phyloP scores from a whole-genome alignment of 2,797 vertebrate species.

The Chiroxiphia lanceolata region DNA sequence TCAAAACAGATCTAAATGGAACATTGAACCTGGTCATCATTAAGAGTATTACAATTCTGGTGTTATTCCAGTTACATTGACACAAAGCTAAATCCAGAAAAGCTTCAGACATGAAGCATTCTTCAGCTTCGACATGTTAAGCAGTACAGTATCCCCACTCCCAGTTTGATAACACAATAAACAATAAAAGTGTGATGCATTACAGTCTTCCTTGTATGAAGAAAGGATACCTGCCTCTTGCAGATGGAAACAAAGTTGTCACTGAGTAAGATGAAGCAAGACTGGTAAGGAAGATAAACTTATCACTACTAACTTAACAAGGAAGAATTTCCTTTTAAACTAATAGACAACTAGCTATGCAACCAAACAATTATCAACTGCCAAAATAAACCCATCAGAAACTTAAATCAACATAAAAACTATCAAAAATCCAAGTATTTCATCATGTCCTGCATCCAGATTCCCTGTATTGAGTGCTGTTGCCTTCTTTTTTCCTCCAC shows the following conservation, averaged over 20 bases:
- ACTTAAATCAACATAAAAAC: background rate
- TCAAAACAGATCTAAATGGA: background rate
- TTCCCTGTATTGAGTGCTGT: background rate
- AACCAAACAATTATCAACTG: background rate
- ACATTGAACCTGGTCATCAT: background rate
- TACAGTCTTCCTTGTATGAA: background rate
- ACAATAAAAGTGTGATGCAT: background rate
- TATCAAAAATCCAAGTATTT: background rate
- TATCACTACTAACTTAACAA: background rate
- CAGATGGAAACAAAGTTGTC: background rate
- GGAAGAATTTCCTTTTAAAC: background rate
- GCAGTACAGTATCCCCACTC: rapidly evolving
- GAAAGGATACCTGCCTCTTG: background rate
- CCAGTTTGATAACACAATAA: background rate
- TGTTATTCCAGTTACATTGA: background rate
- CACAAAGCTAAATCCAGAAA: background rate
- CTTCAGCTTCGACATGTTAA: background rate
- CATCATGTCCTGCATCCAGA: background rate
- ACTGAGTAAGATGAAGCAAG: background rate
- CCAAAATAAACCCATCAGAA: background rate
- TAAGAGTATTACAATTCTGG: background rate
- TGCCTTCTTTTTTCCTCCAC: background rate
- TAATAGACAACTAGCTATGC: background rate
- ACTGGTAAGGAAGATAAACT: background rate
- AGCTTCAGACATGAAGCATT: background rate